Evolutionary conservation across 2,888 invertebrate genomes (phyloP).

Genomic region (Rhyacophila evoluta): DNA sequence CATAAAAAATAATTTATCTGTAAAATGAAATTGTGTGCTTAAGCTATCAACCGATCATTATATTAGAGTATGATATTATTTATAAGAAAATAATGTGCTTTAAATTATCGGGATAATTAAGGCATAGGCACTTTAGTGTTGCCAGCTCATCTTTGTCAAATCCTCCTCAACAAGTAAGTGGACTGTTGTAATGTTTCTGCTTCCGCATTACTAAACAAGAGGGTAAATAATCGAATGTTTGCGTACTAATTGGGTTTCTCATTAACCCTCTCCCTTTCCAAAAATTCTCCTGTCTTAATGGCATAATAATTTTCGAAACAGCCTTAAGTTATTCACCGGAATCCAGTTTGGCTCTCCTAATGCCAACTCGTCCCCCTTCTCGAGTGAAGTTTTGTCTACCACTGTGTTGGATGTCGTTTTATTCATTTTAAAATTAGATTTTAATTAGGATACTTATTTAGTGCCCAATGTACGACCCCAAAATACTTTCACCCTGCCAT

Average conservation of each 20-base stretch:
- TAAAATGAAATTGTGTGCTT: too few species aligned
- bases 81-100: too few species aligned
- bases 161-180: not conserved
- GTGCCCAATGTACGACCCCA: not conserved
- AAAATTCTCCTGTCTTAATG: conserved; percentile 33
- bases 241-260: conserved; percentile 42
- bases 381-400: conserved; percentile 37
- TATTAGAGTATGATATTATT: too few species aligned
- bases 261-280: conserved; percentile 26
- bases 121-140: too few species aligned
- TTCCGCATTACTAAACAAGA: conserved; percentile 29
- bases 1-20: too few species aligned
- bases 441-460: conserved; percentile 52
- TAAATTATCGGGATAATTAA: too few species aligned
- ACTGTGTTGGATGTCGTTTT: conserved; percentile 44
- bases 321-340: conserved; percentile 19
- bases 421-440: conserved; percentile 49
- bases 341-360: conserved; percentile 12
- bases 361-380: not conserved
- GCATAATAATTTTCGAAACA: conserved; percentile 35
- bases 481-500: not conserved
- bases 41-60: too few species aligned
- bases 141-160: not conserved
- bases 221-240: conserved; percentile 37
- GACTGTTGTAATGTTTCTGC: not conserved